Evolutionary conservation across 2,888 invertebrate species (phyloP), one percentile per base, ranked within the genome.

Genomic region (Pristionchus entomophagus): DNA sequence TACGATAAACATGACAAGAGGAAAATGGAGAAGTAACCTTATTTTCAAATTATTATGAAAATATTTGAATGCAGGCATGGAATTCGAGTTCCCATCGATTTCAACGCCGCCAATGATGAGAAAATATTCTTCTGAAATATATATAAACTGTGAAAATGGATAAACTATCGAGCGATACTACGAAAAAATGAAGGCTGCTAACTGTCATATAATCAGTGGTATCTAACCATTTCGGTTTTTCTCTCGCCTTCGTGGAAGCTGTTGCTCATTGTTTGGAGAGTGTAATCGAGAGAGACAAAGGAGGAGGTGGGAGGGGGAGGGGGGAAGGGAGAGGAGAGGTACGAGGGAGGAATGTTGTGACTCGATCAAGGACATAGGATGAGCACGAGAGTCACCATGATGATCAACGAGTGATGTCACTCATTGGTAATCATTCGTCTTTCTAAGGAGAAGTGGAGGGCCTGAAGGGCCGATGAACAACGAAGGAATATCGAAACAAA

Each of bases 1-100:
- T 89, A 86, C 84, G 87, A 83, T 45, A 86, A 78, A 19, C 73
- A 87, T 22, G 90, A 90, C 59, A 73, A 84, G 85, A 89, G 87
- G 62, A 86, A 84, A 17, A 49, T 89, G 35, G 19, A 86, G n/a
- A 87, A 65, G 49, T 85, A 14, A 38, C 8, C 22, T 22, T 1
- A 12, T 12, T 35, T 38, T 19, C 0, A 38, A 17, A 19, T 19
- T 35, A 19, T 38, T 19, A 29, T 0, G 38, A 38, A 17, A 5
- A 14, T 6, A 35, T 19, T 38, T 6, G 17, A 41, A 22, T 38
- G 32, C 22, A 83, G 82, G 45, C 62, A 83, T 62, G 82, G 82
- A 38, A 45, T 62, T 2, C 35, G 1, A 17, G 38, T 83, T 62
- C 82, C 82, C 35, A 32, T 35, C 38, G 14, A 19, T 1, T 69